Base-by-base conservation (phyloP, 2,797 vertebrate genomes). In the Synaphobranchus kaupii region DNA sequence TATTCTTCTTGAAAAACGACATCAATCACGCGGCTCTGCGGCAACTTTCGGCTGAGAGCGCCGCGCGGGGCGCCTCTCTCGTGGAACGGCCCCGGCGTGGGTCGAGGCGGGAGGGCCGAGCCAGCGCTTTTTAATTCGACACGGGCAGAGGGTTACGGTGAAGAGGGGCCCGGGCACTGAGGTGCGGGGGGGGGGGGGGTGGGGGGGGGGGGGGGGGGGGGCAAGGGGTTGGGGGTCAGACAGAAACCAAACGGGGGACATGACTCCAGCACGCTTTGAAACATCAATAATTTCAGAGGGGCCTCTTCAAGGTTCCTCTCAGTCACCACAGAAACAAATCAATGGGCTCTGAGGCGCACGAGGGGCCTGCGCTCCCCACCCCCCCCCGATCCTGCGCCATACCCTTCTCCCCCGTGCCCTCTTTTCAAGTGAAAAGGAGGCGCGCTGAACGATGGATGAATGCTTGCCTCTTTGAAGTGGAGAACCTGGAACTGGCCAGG, bases 401-500 rank as follows among this genome's bases (percentile, higher is more conserved):
- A 25, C 39, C 39, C 22, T 25, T 80, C 44, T 17, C 44, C 76
- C 76, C 76, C 4, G 39, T 1, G 73, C 44, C 44, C 76, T 80
- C 76, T 48, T 48, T 80, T 80, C 76, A 80, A 25, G 44, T 47
- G 44, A 31, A 80, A 48, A 78, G 13, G 73, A 78, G 73, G 73
- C 39, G 34, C 13, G n/a, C 73, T 78, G 73, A 47, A 22, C 48
- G 76, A 80, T 44, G 44, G 39, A 48, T 48, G 44, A 80, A 80
- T 48, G 76, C 44, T 22, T 44, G 4, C 22, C 76, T 8, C 76
- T 80, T 80, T 80, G 76, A 80, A 80, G 76, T 48, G 76, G 76
- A 48, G 76, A 48, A 80, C 76, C 39, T 80, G 76, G 76, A 80
- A 48, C 76, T 47, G 5, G 76, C 6, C 76, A n/a, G 76, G 76